phyloP scores from a whole-genome alignment of 2,797 vertebrate genomes.

The Hirundo rustica region DNA sequence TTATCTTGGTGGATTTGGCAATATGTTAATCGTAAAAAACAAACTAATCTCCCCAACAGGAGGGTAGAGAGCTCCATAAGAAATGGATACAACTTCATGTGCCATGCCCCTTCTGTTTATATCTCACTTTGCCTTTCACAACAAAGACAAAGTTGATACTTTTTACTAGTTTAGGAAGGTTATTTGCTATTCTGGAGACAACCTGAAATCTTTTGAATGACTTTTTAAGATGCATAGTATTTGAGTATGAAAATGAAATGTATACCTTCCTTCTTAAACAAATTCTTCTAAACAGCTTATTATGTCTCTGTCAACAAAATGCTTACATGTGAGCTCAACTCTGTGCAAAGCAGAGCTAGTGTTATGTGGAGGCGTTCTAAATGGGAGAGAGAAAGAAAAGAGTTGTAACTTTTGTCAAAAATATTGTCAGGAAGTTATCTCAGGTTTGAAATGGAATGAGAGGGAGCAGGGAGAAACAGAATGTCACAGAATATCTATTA shows the following conservation, averaged over 20 bases:
- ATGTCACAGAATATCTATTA: neutral
- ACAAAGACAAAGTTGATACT: conserved; percentile 39
- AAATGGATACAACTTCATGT: neutral
- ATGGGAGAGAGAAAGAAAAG: neutral
- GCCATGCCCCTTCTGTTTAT: neutral
- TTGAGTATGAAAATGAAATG: conserved; percentile 72
- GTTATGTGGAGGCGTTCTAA: neutral
- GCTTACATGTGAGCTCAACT: conserved; percentile 47
- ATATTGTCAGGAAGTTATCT: neutral
- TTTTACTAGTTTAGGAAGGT: conserved; percentile 2
- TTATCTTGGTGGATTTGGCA: neutral
- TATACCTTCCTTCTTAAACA: conserved; percentile 67
- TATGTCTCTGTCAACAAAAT: conserved; percentile 69
- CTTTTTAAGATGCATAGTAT: conserved; percentile 56
- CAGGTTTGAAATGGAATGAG: neutral
- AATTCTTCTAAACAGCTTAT: conserved; percentile 71
- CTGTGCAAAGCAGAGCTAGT: neutral
- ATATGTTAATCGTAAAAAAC: neutral
- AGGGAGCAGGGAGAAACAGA: neutral
- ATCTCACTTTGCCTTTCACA: conserved; percentile 14
- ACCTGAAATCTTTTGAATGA: conserved; percentile 66
- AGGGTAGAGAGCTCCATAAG: neutral
- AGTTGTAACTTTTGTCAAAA: neutral
- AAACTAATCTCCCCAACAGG: neutral
- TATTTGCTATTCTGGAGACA: conserved; percentile 32